Evolutionary conservation across 37 sponge, comb jelly and placozoan species (phyloP), one percentile per base, ranked within the genome.

Genomic region (Petrosia ficiformis): DNA sequence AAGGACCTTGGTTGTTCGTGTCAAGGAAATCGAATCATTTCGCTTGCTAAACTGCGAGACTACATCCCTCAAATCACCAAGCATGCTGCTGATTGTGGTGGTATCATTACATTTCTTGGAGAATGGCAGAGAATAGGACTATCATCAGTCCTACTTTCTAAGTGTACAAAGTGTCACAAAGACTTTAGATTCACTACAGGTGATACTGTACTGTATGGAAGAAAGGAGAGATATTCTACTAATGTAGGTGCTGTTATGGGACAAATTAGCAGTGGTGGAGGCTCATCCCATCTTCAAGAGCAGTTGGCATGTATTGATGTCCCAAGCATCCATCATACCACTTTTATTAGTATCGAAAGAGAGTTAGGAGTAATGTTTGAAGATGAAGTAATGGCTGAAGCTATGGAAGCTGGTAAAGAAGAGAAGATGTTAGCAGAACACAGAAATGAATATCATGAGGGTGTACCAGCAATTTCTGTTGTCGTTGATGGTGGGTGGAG

Each of bases 401-500:
- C 73, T 66, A 14, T 0, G 5, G 67, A 66, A 26, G 75, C 68
- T 54, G 76, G 42, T 34, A 60, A 42, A 28, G 77, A 69, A 32
- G 77, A 83, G 42, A 59, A 61, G 16, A 31, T 34, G 29, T 32
- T 71, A 21, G 86, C 86, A 3, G 67, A 65, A 33, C 40, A 80
- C 33, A 75, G 32, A 11, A 71, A 69, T 21, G 54, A 59, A 24
- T 75, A 59, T 39, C 80, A 86, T 48, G 42, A 85, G 28, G 69
- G 75, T 2, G 22, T 74, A 65, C 82, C 82, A 56, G 81, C 81
- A 26, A 72, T 81, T 38, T 77, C 81, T 39, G 78, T 81, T 1
- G 69, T 81, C 6, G 81, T 75, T 29, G 87, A 81, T 66, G 81
- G 77, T 33, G 81, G 87, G n/a, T 87, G 87, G 87, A 57, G 65